Conservation (phyloP, 2,797 vertebrate species). For the Scarus forsteni region DNA sequence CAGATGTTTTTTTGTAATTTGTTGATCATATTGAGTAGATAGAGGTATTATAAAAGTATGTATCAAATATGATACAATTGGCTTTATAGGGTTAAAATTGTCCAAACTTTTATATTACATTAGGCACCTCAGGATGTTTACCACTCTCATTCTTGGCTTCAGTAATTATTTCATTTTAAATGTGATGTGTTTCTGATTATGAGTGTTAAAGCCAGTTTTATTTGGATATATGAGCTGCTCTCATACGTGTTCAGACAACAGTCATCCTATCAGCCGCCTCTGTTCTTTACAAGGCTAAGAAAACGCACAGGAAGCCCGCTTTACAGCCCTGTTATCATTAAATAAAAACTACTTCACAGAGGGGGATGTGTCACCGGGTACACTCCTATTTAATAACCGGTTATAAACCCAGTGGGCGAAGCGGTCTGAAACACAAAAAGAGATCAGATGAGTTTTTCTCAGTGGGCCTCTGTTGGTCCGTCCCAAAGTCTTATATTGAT, state of each 20-base stretch:
- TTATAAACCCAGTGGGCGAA: constrained; percentile 16
- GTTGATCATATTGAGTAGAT: too few relatives aligned
- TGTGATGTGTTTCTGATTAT: neutral
- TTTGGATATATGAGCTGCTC: neutral
- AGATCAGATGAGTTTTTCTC: neutral
- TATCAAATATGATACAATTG: too few relatives aligned
- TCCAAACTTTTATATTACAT: too few relatives aligned
- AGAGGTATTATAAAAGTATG: too few relatives aligned
- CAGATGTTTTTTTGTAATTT: too few relatives aligned
- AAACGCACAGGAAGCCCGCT: constrained; percentile 20
- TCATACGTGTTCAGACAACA: neutral
- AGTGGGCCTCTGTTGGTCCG: too few relatives aligned
- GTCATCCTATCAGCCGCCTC: constrained; percentile 2
- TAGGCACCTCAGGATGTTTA: too few relatives aligned
- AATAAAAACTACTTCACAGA: constrained; percentile 15
- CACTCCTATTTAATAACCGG: constrained; percentile 39
- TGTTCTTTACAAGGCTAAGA: constrained; percentile 8
- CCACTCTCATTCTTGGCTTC: neutral
- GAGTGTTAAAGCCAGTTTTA: neutral
- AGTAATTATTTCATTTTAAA: neutral
- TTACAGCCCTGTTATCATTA: constrained; percentile 25
- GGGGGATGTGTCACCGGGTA: neutral
- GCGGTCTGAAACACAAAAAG: constrained; percentile 1
- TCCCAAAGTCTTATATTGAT: too few relatives aligned
- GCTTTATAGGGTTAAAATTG: too few relatives aligned